Conservation (phyloP, 2,113 vertebrate species). For the Paracanthobrama guichenoti region DNA sequence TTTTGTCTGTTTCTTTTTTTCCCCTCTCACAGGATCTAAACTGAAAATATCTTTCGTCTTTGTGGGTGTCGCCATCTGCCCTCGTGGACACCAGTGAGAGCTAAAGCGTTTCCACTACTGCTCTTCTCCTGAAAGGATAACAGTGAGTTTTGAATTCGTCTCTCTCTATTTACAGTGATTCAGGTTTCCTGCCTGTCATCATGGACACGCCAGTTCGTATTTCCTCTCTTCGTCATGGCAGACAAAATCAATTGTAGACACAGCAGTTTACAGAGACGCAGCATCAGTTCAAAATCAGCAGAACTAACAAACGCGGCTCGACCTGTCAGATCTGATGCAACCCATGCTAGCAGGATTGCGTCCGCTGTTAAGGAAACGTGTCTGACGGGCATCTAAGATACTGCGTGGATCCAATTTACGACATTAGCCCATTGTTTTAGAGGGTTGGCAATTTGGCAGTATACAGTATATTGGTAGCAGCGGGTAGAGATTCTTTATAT, state of each 20-base stretch:
- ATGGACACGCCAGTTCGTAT: slow-evolving; percentile 35
- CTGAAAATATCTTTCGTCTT: background rate
- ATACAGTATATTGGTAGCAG: background rate
- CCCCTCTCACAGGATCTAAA: slow-evolving; percentile 8
- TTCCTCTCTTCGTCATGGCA: slow-evolving; percentile 34
- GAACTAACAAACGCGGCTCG: slow-evolving; percentile 26
- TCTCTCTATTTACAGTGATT: slow-evolving; percentile 30
- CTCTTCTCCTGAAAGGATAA: slow-evolving; percentile 28
- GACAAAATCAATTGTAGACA: slow-evolving; percentile 51
- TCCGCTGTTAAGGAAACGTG: slow-evolving; percentile 32
- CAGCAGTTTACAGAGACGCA: slow-evolving; percentile 34
- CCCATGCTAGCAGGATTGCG: background rate
- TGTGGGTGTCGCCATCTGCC: background rate
- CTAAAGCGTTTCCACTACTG: slow-evolving; percentile 11
- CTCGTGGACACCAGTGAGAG: background rate
- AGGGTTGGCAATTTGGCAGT: background rate
- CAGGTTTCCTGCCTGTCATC: slow-evolving; percentile 47
- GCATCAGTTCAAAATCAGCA: slow-evolving; percentile 33
- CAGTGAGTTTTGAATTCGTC: slow-evolving; percentile 45
- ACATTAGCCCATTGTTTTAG: background rate
- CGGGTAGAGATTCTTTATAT: background rate
- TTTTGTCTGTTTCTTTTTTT: slow-evolving; percentile 23
- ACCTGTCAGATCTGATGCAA: slow-evolving; percentile 3
- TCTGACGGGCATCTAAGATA: background rate
- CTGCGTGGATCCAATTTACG: background rate